These are phyloP conservation scores for Sakesphorus luctuosus DNA, from an alignment of 2,113 vertebrate genomes.

Conservation along the genomic window DNA sequence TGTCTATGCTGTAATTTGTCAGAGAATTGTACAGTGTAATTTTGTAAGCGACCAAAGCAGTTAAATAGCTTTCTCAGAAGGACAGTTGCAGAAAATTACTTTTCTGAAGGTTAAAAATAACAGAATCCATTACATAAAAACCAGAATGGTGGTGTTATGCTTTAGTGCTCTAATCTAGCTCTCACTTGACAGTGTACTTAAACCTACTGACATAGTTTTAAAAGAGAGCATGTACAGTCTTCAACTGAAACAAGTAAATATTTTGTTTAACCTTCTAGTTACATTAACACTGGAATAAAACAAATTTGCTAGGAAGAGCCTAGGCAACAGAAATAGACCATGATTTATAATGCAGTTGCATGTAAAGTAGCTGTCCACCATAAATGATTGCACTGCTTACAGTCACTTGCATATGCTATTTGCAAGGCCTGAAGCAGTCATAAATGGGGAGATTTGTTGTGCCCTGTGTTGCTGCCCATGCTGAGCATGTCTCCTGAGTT, in stretches of 20 bases:
- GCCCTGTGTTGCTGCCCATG: not conserved
- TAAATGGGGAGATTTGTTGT: not conserved
- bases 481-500: not conserved
- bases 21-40: not conserved
- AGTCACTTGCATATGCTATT: not conserved
- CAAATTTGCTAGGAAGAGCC: not conserved
- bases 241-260: not conserved
- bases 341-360: not conserved
- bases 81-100: not conserved
- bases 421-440: not conserved
- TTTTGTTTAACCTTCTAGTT: not conserved
- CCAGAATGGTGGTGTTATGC: not conserved
- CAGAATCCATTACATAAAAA: not conserved
- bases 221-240: not conserved
- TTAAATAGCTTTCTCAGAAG: not conserved
- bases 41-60: not conserved
- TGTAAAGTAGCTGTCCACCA: not conserved
- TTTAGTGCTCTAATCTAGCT: not conserved
- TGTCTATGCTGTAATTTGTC: not conserved
- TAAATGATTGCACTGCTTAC: not conserved
- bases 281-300: not conserved
- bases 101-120: not conserved
- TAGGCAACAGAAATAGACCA: not conserved
- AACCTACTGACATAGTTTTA: not conserved
- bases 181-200: not conserved